A percentile compares a stretch with the other conserved stretches of the same genome.
Evolutionary conservation across 1,140 invertebrate genomes (phyloP).

Genomic region (Philotrypesis tridentata): DNA sequence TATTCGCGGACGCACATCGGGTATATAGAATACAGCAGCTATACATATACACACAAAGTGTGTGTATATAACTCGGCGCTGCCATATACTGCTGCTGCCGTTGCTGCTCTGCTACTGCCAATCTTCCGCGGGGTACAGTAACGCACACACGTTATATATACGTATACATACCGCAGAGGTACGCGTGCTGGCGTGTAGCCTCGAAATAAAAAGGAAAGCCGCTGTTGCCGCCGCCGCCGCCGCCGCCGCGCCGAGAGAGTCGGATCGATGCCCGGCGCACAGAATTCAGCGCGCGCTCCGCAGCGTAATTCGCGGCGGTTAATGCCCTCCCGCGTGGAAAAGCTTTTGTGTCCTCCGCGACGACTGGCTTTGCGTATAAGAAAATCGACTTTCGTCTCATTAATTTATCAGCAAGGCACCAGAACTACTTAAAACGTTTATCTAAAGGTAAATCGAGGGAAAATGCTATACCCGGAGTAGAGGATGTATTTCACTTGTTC

Average conservation of each 20-base stretch:
- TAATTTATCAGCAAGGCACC: neutral
- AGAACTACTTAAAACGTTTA: no score
- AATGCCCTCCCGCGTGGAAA: neutral
- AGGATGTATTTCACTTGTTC: no score
- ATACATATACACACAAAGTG: no score
- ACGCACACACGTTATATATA: no score
- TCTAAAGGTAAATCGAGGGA: no score
- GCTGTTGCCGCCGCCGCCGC: no score
- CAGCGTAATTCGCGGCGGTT: neutral
- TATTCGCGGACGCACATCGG: no score
- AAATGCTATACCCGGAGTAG: no score
- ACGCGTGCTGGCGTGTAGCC: neutral
- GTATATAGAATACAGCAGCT: no score
- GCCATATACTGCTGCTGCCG: no score
- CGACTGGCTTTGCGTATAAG: neutral
- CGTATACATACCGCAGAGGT: neutral
- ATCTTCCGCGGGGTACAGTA: neutral
- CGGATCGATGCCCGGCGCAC: neutral
- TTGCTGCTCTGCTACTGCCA: no score
- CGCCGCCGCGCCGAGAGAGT: neutral
- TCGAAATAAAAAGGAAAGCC: constrained; percentile 7
- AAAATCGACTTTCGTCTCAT: neutral
- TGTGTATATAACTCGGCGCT: no score
- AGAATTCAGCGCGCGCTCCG: neutral
- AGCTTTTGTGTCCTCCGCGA: neutral